Percentiles rank a stretch among this genome's conserved stretches.
These are phyloP conservation scores for Drosophila sp. DNA, from an alignment of 1,140 invertebrate genomes.

Conservation along the genomic window DNA sequence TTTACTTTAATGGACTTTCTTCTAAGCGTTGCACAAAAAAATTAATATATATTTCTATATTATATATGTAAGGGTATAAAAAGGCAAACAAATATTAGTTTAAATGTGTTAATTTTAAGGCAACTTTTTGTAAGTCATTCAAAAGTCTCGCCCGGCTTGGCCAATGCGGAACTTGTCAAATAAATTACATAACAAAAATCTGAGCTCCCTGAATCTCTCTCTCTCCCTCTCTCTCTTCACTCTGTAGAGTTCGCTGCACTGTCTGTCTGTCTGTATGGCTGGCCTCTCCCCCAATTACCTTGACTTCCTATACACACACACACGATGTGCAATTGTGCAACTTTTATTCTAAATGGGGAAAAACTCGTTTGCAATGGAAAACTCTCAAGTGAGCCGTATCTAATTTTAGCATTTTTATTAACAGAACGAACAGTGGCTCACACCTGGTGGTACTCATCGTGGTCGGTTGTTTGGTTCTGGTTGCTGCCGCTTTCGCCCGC, in stretches of 20 bases:
- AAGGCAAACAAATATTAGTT: too few relatives aligned
- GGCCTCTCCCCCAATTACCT: slow-evolving; percentile 9
- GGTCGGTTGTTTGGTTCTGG: slow-evolving; percentile 33
- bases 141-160: slow-evolving; percentile 19
- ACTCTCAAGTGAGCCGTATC: slow-evolving; percentile 20
- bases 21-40: too few relatives aligned
- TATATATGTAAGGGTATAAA: too few relatives aligned
- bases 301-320: neutral
- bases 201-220: slow-evolving; percentile 23
- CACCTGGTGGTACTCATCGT: slow-evolving; percentile 56
- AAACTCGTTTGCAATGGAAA: slow-evolving; percentile 64
- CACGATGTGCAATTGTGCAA: slow-evolving; percentile 68
- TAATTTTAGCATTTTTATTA: slow-evolving; percentile 69
- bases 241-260: slow-evolving; percentile 59
- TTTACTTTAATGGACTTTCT: too few relatives aligned
- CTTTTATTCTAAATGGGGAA: slow-evolving; percentile 68
- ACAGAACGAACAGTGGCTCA: slow-evolving; percentile 45
- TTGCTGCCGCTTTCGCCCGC: slow-evolving; percentile 59
- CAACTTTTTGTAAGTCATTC: slow-evolving; percentile 21
- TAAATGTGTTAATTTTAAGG: neutral
- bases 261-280: neutral
- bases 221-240: slow-evolving; percentile 1
- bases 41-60: too few relatives aligned
- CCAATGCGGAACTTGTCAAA: slow-evolving; percentile 48
- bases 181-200: slow-evolving; percentile 51